Base-by-base conservation (phyloP, 2,888 invertebrate species). In the Ormyrus nitidulus region DNA sequence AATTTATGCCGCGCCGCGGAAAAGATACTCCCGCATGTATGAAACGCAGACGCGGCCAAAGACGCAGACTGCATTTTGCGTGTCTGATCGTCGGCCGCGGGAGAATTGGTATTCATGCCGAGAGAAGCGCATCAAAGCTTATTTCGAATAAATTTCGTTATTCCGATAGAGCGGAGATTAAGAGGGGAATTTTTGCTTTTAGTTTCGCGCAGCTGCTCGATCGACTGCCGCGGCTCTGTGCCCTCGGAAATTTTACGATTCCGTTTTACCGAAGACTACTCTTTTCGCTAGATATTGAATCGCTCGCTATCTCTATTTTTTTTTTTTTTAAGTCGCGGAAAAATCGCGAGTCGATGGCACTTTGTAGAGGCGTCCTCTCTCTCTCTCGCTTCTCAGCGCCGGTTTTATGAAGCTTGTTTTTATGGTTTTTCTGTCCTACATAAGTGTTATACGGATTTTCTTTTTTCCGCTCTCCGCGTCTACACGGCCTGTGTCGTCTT, bases 361-460 rank as follows among this genome's bases (percentile, higher is more conserved):
- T 75, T 68, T 61, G 75, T 9, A 68, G 61, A 62, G 54, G 8
- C 34, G 46, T 19, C 19, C 19, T 19, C 19, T 19, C 19, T 19
- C 19, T 19, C 19, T 19, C 19, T 19, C 19, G 19, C 19, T 19
- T 54, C 10, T 54, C 54, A 19, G 10, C 9, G 6, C 9, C 49
- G 9, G 44, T 72, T 72, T 72, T 78, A 72, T 66, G 59, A 65
- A 71, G 46, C 53, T 44, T 66, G 58, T 65, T 66, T 66, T 77
- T 77, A 72, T 58, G 53, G 66, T 54, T 78, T 72, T 34, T 58
- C 51, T 7, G 44, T n/a, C 10, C 19, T 53, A 49, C 58, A 34
- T 59, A 58, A 62, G 51, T 48, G 13, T 76, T 76, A 56, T 62
- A 69, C 54, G 62, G 58, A 65, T 72, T 68, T 54, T 8, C 13